Base-by-base conservation (phyloP, 2,888 invertebrate species). In the Itoplectis maculator region DNA sequence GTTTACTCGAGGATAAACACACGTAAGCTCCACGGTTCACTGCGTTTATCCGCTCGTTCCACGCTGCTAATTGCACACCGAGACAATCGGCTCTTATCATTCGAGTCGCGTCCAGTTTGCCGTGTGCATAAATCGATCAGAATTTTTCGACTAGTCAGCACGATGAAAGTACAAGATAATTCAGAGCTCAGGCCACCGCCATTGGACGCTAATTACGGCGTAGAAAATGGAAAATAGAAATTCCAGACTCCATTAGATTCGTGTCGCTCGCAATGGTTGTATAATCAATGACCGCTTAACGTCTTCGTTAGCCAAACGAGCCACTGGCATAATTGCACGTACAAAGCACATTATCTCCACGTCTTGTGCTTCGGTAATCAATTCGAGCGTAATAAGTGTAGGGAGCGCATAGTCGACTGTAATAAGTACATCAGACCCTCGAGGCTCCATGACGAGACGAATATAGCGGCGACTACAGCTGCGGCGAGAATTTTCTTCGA, bases 91-190 rank as follows among this genome's bases (percentile, higher is more conserved):
- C 15, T 29, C n/a, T 37, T 61, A 63, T 69, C 51, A 51, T 5
- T 66, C 59, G 40, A n/a, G 23, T 2, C 18, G 49, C 51, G 13
- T 29, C n/a, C 5, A 40, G 49, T 51, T 51, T 8, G 29, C 29
- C 5, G 3, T 3, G 3, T 29, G 2, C 7, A 20, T 51, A n/a
- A 29, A 66, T 47, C 51, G 69, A 75, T 69, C 8, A n/a, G 18
- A 42, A 56, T 15, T 66, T 70, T 70, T 75, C n/a, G 42, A 69
- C 59, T n/a, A 45, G 61, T n/a, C 61, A 15, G 20, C n/a, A 45
- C 29, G 74, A 79, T 79, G 74, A 74, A 59, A 68, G 56, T 70
- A 7, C 35, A 20, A 20, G 61, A 49, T 65, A 69, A 61, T 70
- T 56, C 66, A 23, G n/a, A 15, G 47, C 15, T 47, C n/a, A 54